Base-by-base conservation (phyloP, 2,113 vertebrate species). In the Cyrtonyx montezumae region DNA sequence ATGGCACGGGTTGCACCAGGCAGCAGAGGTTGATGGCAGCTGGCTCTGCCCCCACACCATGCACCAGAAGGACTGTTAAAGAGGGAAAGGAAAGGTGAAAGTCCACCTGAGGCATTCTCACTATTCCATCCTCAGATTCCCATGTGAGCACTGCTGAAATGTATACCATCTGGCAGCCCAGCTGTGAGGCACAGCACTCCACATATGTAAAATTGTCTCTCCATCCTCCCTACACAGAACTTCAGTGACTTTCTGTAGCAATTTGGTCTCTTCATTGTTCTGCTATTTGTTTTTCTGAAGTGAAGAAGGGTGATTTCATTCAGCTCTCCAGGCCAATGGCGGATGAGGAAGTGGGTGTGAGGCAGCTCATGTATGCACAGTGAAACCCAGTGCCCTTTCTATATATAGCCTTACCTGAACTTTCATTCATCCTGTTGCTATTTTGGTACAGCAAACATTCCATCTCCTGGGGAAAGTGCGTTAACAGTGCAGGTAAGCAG, bases 321-420 rank as follows among this genome's bases (percentile, higher is more conserved):
- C 76, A 96, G 79, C 84, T 92, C 88, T 90, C 91, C 61, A 65
- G 93, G 93, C 86, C 95, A 90, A 96, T 90, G 91, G 94, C 91
- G 96, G 85, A 94, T 85, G 94, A 94, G 93, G 88, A 96, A 95
- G 69, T 95, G 91, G 95, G 97, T 95, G 96, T 96, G 96, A 92
- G 84, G 40, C 34, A 62, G 59, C 55, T 91, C 53, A 46, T 63
- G 49, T 56, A 84, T 12, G 37, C 55, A 16, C 40, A 37, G 77
- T 82, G 95, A 93, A 94, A 85, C 69, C 67, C 19, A 71, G 1
- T 68, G 69, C 65, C 37, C 79, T 75, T 94, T 91, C 97, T 97
- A 97, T 97, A 97, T 98, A 96, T 97, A 97, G 96, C 82, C 30
- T 40, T 62, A 5, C 74, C 92, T 97, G 94, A 95, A 97, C 97